Evolutionary conservation across 2,113 vertebrate genomes (phyloP), one percentile per base, ranked within the genome.

Genomic region (Sturnira hondurensis): DNA sequence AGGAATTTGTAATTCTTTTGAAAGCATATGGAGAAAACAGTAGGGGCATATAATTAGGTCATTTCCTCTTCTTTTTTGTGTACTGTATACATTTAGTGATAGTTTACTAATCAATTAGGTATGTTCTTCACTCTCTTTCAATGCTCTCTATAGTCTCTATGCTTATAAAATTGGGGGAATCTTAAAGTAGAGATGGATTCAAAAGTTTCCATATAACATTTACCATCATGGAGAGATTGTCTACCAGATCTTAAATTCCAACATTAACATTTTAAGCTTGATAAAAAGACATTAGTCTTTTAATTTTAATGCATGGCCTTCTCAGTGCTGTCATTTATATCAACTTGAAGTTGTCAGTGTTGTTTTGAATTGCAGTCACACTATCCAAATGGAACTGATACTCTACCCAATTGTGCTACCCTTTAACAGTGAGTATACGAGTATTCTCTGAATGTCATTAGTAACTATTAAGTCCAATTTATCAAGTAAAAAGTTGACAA

Each of bases 301-400:
- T 63, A 31, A 14, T 41, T 50, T 38, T 31, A 43, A n/a, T 31
- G 9, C 31, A 11, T 67, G 58, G 33, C 38, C 81, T 91, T 87
- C 24, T 71, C 38, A 22, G 2, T 31, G 41, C 52, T 88, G 50
- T 89, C 92, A 91, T 88, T 95, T 92, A 16, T 77, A 67, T 92
- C 67, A 52, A 91, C 86, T 93, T 95, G 52, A 95, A 81, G 74
- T 83, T 86, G 82, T 86, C 74, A 86, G 36, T 52, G 31, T 61
- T 89, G 78, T 93, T 97, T 68, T 52, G 74, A 91, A 28, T 84
- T 77, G 17, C 61, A 83, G 11, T 82, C 54, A 52, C 63, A 76
- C 65, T 36, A 81, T 84, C 70, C 45, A 54, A 81, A 52, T 76
- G 80, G 14, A 67, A 68, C 31, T 90, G 87, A 85, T 67, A 85